Conservation (phyloP, 2,797 vertebrate genomes). For the Champsocephalus gunnari region DNA sequence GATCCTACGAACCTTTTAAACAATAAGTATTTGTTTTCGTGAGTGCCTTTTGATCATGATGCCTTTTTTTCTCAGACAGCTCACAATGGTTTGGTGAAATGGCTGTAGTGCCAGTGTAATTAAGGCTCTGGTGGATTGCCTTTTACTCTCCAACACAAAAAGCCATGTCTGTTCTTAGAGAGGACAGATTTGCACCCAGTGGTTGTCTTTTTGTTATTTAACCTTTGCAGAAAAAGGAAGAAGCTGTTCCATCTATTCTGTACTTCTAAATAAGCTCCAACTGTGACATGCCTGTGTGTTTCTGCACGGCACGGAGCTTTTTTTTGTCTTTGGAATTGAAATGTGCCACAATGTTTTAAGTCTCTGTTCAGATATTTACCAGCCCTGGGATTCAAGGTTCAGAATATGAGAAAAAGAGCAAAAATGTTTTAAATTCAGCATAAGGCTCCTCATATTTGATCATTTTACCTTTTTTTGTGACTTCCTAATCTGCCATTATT, state of each 20-base stretch:
- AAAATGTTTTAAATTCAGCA: no score
- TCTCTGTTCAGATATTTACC: no score
- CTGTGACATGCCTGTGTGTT: not conserved
- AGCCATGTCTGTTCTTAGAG: no score
- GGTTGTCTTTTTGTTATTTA: not conserved
- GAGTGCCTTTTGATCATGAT: not conserved
- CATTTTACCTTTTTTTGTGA: no score
- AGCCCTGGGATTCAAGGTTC: no score
- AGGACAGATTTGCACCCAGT: no score
- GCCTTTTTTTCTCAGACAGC: no score
- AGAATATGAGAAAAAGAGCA: no score
- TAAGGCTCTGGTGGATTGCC: not conserved
- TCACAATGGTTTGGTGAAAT: no score
- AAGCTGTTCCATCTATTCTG: not conserved
- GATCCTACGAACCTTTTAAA: not conserved
- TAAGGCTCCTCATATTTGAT: not conserved
- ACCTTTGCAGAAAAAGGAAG: not conserved
- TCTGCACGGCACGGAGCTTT: not conserved
- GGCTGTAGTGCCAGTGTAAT: not conserved
- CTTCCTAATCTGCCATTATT: no score
- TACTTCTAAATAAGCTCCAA: not conserved
- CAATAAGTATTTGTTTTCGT: not conserved
- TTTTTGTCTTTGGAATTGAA: not conserved
- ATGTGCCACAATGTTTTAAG: not conserved
- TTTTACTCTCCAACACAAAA: not conserved